Evolutionary conservation across 2,888 invertebrate species (phyloP), one percentile per base, ranked within the genome.

Genomic region (Pammene aurita): DNA sequence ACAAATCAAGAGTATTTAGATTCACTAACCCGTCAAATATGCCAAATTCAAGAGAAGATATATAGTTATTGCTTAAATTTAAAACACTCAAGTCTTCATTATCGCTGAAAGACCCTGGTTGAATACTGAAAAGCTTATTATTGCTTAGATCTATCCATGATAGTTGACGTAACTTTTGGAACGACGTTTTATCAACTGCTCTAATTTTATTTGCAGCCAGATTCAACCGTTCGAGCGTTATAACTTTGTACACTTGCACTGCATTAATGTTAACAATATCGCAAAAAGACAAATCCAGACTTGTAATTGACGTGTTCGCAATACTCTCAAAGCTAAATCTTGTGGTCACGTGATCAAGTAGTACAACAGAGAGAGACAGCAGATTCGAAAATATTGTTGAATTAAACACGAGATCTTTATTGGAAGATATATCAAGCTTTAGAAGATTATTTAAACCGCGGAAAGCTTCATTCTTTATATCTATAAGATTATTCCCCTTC

Each of bases 101-200:
- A 42, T 65, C 64, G n/a, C 58, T 60, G 34, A 69, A 65, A 42
- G 69, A 60, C 0, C 64, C 64, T n/a, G 69, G 69, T 55, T 69
- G 58, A 60, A 69, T 69, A 55, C 41, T 54, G 10, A 46, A 55
- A 35, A 69, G 46, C 46, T 14, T 65, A 7, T 69, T 69, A 60
- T 69, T 46, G 60, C 69, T 69, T 11, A 69, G 65, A 60, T 69
- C 54, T 9, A 69, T 38, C 69, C 64, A 64, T n/a, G 58, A 52
- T 38, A 69, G 41, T 34, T 41, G 41, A 2, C 11, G 13, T 35
- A 69, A 26, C 11, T 55, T 69, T 34, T 69, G 64, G 38, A 69
- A 65, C 7, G 69, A 26, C 4, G 34, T 10, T 18, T 69, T 65
- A 34, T 69, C 60, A 34, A 69, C 58, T 5, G 34, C 6, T 7